A percentile compares a stretch with the other conserved stretches of the same genome.
Evolutionary conservation across 2,888 invertebrate genomes (phyloP).

Genomic region (Cacoxenus indagator): DNA sequence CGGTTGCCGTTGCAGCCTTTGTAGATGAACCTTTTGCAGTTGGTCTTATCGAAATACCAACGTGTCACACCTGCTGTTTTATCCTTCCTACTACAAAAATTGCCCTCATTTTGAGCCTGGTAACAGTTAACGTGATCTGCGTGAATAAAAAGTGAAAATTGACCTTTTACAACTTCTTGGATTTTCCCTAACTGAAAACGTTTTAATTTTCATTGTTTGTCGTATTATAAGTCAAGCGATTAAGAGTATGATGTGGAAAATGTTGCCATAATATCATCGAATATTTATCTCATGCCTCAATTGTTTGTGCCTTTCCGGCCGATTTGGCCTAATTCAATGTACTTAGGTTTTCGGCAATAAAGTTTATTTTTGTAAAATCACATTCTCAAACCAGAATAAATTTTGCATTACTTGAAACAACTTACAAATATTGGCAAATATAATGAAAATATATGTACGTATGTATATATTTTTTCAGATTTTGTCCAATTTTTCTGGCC

Average conservation of each 20-base stretch:
- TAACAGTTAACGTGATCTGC: slow-evolving; percentile 66
- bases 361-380: not conserved
- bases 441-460: no score
- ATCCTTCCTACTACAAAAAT: slow-evolving; percentile 62
- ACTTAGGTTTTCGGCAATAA: not conserved
- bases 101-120: slow-evolving; percentile 59
- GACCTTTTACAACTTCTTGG: not conserved
- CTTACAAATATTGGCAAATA: not conserved
- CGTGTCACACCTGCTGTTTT: slow-evolving; percentile 52
- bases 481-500: not conserved
- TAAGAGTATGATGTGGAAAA: no score
- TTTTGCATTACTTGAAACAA: not conserved
- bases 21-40: slow-evolving; percentile 78
- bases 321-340: not conserved
- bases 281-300: not conserved
- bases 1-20: slow-evolving; percentile 82
- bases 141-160: not conserved
- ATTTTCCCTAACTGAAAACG: not conserved
- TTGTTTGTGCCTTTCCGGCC: not conserved
- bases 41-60: slow-evolving; percentile 80
- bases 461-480: not conserved
- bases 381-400: no score
- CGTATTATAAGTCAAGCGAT: no score
- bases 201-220: not conserved
- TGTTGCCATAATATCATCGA: not conserved